Percentiles rank a stretch among this genome's conserved stretches.
phyloP scores from a whole-genome alignment of 2,888 invertebrate species.

The Monoplex corrugatus region DNA sequence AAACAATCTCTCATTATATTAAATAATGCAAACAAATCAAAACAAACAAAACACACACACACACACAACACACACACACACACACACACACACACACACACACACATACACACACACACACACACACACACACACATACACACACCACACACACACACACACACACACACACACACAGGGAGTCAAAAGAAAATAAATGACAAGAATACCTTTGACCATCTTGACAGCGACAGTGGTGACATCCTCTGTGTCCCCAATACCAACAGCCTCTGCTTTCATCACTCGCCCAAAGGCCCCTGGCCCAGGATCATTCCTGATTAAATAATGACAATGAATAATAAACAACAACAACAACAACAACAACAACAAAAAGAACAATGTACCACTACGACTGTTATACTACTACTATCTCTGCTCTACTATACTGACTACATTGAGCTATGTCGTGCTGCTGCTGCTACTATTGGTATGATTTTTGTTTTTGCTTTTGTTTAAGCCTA shows the following conservation, averaged over 20 bases:
- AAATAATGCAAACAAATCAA: no score
- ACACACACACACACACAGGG: not conserved
- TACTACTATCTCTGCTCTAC: no score
- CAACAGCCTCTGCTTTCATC: conserved; percentile 91
- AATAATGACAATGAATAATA: not conserved
- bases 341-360: no score
- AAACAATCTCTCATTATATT: no score
- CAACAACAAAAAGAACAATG: not conserved
- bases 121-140: conserved; percentile 10
- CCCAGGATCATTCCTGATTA: conserved; percentile 92
- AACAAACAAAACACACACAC: no score
- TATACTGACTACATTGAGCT: no score
- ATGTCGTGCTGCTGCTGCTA: no score
- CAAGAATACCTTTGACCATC: conserved; percentile 91
- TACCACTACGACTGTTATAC: no score
- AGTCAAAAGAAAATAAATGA: not conserved
- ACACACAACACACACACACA: no score
- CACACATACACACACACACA: conserved; percentile 10
- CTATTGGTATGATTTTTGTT: no score
- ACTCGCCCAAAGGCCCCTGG: conserved; percentile 98
- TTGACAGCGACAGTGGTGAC: conserved; percentile 95
- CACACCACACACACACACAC: conserved; percentile 20
- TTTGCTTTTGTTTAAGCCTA: no score
- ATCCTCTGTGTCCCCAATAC: conserved; percentile 86
- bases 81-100: not conserved